Conservation (phyloP, 2,888 invertebrate genomes). For the Noctua comes region DNA sequence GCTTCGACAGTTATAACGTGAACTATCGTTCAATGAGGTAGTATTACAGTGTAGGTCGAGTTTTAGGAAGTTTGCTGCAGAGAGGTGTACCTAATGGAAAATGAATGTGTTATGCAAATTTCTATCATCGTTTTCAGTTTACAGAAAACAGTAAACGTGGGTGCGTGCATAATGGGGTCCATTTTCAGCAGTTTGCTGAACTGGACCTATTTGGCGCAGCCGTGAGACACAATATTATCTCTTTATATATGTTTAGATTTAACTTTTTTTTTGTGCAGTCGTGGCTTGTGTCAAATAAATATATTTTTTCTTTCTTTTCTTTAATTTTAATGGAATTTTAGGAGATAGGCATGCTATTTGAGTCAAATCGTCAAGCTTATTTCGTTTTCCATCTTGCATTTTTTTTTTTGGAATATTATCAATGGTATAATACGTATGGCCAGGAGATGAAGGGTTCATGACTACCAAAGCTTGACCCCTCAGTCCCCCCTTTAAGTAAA, state of each 20-base stretch:
- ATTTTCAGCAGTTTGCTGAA: not conserved
- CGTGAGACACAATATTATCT: no score
- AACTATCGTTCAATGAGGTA: constrained; percentile 37
- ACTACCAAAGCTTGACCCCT: not conserved
- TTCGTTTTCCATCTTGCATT: not conserved
- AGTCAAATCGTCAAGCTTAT: not conserved
- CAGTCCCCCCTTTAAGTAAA: not conserved
- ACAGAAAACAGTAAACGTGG: not conserved
- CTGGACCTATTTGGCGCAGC: no score
- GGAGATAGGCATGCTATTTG: no score
- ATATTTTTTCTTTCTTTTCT: no score
- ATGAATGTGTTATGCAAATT: not conserved
- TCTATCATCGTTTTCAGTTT: not conserved
- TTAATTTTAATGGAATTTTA: not conserved
- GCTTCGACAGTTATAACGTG: constrained; percentile 32
- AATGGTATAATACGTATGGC: not conserved
- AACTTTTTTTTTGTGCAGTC: no score
- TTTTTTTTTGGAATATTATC: not conserved
- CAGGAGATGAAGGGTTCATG: not conserved
- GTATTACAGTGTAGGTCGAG: constrained; percentile 11
- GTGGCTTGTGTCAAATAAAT: no score
- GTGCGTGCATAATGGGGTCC: not conserved
- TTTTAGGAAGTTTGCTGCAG: not conserved
- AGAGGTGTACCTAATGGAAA: not conserved
- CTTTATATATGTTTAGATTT: no score